phyloP scores from a whole-genome alignment of 2,888 invertebrate genomes.

The Drosophila multiciliata region DNA sequence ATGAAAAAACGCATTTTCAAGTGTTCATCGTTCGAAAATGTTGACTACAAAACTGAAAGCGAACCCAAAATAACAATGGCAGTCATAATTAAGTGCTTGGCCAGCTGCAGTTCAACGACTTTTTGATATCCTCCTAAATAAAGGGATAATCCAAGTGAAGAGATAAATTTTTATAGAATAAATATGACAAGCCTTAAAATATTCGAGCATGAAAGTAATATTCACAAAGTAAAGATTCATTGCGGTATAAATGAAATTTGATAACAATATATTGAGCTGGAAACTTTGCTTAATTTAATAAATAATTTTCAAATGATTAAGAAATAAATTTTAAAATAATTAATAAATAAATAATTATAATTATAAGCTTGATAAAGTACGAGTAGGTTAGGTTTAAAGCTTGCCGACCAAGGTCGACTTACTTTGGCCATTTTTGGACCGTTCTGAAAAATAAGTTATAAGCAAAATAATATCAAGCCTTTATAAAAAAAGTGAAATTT shows the following conservation, averaged over 20 bases:
- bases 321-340: too few relatives aligned
- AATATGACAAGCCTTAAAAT: neutral
- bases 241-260: neutral
- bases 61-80: conserved; percentile 49
- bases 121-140: conserved; percentile 5
- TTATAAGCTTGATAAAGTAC: neutral
- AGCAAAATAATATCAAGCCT: too few relatives aligned
- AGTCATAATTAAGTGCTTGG: conserved; percentile 14
- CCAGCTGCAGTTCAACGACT: neutral
- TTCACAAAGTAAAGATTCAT: neutral
- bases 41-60: conserved; percentile 47
- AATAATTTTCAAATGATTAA: too few relatives aligned
- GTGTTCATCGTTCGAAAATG: conserved; percentile 51
- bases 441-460: too few relatives aligned
- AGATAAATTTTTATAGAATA: neutral
- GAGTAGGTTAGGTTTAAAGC: too few relatives aligned
- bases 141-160: neutral
- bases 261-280: neutral
- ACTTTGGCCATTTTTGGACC: too few relatives aligned
- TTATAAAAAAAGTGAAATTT: too few relatives aligned
- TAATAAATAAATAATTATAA: too few relatives aligned
- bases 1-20: conserved; percentile 39
- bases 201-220: neutral
- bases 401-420: too few relatives aligned
- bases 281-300: neutral